Conservation (phyloP, 2,797 vertebrate species). For the Pteropus rufus region DNA sequence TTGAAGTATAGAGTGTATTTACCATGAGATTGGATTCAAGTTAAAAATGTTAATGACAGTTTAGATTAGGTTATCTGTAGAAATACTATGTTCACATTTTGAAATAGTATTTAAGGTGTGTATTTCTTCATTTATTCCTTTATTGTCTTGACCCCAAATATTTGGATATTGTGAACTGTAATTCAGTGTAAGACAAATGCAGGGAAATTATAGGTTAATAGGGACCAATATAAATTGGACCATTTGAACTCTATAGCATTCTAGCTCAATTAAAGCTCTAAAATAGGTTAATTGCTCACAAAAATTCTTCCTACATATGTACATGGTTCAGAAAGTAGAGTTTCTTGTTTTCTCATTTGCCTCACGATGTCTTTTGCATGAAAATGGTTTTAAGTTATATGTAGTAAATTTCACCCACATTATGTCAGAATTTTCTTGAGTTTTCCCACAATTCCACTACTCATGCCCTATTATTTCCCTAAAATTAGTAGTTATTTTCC, state of each 20-base stretch:
- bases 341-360: background rate
- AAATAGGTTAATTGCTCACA: conserved; percentile 3
- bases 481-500: conserved; percentile 22
- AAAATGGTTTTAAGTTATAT: background rate
- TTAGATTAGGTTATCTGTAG: background rate
- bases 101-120: background rate
- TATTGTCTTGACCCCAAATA: background rate
- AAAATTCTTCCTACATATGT: background rate
- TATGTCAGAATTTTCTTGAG: background rate
- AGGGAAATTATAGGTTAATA: background rate
- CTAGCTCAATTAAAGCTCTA: conserved; percentile 4
- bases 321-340: background rate
- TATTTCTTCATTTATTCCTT: background rate
- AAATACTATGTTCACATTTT: background rate
- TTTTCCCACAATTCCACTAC: background rate
- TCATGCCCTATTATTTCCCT: background rate
- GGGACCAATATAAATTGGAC: background rate
- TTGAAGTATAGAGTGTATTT: background rate
- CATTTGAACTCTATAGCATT: background rate
- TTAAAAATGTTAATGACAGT: conserved; percentile 19
- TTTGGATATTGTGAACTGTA: background rate
- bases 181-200: background rate
- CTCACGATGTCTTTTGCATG: background rate
- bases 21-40: conserved; percentile 10
- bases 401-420: background rate